phyloP scores from a whole-genome alignment of 2,797 vertebrate species.

The Hafferia zeledoni region DNA sequence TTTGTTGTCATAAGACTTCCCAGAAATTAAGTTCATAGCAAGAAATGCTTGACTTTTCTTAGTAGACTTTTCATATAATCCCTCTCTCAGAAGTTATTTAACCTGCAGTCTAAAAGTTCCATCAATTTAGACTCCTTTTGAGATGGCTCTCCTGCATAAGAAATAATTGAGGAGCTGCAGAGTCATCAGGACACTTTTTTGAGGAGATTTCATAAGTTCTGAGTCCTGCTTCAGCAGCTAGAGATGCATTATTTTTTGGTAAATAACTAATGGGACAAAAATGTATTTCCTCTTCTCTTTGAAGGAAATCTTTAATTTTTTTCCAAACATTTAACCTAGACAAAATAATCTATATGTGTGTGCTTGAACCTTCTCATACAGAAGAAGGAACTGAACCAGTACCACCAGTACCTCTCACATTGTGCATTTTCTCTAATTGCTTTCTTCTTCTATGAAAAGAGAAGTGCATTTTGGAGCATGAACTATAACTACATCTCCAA shows the following conservation, averaged over 20 bases:
- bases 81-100: neutral
- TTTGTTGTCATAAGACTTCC: neutral
- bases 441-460: neutral
- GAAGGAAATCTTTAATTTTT: neutral
- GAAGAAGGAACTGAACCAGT: neutral
- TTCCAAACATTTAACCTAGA: rapidly evolving
- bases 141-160: neutral
- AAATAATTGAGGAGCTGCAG: neutral
- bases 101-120: neutral
- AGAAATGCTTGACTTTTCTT: neutral
- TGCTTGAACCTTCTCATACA: neutral
- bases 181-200: neutral
- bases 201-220: neutral
- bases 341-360: neutral
- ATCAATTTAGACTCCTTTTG: neutral
- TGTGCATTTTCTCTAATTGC: neutral
- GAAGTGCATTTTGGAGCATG: neutral
- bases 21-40: neutral
- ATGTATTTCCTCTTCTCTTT: neutral
- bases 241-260: neutral
- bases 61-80: neutral
- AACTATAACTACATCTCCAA: neutral
- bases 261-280: neutral
- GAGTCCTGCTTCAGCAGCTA: neutral
- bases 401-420: neutral